Evolutionary conservation across 2,888 invertebrate genomes (phyloP).

Genomic region (Brachylomia viminalis): DNA sequence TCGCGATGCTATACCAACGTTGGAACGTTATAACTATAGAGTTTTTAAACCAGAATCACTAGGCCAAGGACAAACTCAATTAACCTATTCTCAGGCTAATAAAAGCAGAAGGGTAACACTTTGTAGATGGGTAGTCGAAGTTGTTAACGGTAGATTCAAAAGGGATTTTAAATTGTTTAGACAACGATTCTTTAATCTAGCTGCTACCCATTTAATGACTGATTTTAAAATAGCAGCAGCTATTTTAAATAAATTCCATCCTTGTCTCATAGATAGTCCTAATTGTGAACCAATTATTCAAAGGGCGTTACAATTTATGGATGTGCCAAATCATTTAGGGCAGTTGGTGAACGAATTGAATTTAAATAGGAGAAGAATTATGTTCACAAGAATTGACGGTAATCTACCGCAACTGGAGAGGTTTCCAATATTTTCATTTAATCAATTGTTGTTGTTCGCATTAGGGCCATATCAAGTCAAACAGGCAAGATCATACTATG

Average conservation of each 20-base stretch:
- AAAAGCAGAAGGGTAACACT: conserved; percentile 13
- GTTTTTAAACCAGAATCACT: conserved; percentile 4
- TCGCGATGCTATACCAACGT: conserved; percentile 6
- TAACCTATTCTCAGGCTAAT: conserved; percentile 8
- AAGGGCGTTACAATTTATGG: neutral
- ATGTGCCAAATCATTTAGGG: conserved; percentile 8
- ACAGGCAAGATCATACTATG: conserved; percentile 1
- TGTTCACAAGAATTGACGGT: conserved; percentile 2
- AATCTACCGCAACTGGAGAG: conserved; percentile 3
- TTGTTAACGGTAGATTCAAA: too few relatives aligned
- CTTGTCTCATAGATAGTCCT: neutral
- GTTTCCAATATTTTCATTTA: neutral
- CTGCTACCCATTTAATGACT: neutral
- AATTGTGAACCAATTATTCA: conserved; percentile 1
- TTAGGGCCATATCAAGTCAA: conserved; percentile 7
- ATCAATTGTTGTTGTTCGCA: neutral
- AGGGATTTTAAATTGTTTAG: conserved; percentile 6
- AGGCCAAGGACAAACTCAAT: conserved; percentile 7
- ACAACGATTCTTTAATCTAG: conserved; percentile 10
- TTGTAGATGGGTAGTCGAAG: conserved; percentile 5
- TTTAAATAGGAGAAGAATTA: conserved; percentile 6
- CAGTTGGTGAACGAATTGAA: neutral
- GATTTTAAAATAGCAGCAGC: conserved; percentile 5
- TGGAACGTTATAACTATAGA: conserved; percentile 9
- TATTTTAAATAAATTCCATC: conserved; percentile 12